Evolutionary conservation across 1,140 invertebrate species (phyloP), one percentile per base, ranked within the genome.

Genomic region (Delia radicum): DNA sequence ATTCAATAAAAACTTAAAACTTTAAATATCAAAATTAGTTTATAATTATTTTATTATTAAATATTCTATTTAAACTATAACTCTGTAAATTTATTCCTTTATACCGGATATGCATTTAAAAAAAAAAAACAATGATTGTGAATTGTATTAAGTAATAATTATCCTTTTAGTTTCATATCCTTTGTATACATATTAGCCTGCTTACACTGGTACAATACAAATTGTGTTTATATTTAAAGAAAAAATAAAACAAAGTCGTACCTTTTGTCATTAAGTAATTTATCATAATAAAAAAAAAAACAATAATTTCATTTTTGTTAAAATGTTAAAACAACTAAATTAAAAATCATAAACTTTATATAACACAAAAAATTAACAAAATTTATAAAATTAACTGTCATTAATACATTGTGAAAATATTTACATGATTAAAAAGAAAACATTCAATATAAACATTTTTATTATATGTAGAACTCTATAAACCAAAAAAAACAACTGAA

Each of bases 401-500:
- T 55, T 55, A 55, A 55, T n/a, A 42, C n/a, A 55, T 55, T 55
- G n/a, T 55, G 48, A 55, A 55, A 55, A 55, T 55, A 55, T 55
- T 55, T 55, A 55, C 48, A 55, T 55, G 8, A 55, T 21, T 21
- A 1, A 55, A 55, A 18, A 55, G 21, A 24, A 55, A 55, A 55
- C 33, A 1, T 7, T 21, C 48, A 55, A n/a, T 21, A 21, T 8
- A 55, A 55, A 21, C 48, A 55, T 55, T 55, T 55, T 55, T 55
- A 55, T 21, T 55, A 55, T 21, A 8, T 55, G 48, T 55, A 55
- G 48, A 55, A n/a, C 24, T 55, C 21, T n/a, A 21, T n/a, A 21
- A 48, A 55, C 5, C 5, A 24, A 55, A 55, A 55, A 55, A 42
- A 55, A 18, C 18, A 55, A 55, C 48, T 55, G 48, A 55, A 55